Evolutionary conservation across 2,113 vertebrate genomes (phyloP).

Genomic region (Thamnaconus septentrionalis): DNA sequence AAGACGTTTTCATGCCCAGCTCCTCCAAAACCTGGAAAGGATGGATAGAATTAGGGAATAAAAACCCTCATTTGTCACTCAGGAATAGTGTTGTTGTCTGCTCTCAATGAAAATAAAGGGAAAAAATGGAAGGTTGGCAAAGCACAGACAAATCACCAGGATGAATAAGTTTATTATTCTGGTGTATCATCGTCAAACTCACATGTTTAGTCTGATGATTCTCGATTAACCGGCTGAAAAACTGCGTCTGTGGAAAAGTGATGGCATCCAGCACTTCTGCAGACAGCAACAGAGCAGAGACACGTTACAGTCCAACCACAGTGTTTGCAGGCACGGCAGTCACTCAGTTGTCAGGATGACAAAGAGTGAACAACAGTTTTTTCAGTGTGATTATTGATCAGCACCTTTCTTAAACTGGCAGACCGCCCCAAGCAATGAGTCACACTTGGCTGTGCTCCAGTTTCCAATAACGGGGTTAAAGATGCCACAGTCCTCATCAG

Average conservation of each 20-base stretch:
- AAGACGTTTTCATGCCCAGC: constrained; percentile 34
- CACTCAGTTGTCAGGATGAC: no score
- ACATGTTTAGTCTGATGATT: constrained; percentile 59
- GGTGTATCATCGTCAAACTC: constrained; percentile 45
- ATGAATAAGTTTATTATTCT: no score
- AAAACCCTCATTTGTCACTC: no score
- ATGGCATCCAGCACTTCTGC: constrained; percentile 51
- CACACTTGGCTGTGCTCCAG: constrained; percentile 41
- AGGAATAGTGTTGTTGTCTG: no score
- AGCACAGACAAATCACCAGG: no score
- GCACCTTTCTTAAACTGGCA: constrained; percentile 76
- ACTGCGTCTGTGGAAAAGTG: constrained; percentile 62
- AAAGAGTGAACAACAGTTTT: background rate
- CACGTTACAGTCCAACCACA: background rate
- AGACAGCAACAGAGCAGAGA: constrained; percentile 20
- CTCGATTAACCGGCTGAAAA: constrained; percentile 62
- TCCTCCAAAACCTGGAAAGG: constrained; percentile 47
- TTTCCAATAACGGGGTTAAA: constrained; percentile 62
- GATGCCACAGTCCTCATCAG: constrained; percentile 56
- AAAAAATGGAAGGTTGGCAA: no score
- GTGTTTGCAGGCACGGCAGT: background rate
- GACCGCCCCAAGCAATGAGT: constrained; percentile 58
- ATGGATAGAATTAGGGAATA: background rate
- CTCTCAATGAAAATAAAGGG: no score
- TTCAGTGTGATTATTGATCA: background rate